A percentile compares a stretch with the other conserved stretches of the same genome.
These are phyloP conservation scores for Troides aeacus DNA, from an alignment of 2,888 invertebrate genomes.

Conservation along the genomic window DNA sequence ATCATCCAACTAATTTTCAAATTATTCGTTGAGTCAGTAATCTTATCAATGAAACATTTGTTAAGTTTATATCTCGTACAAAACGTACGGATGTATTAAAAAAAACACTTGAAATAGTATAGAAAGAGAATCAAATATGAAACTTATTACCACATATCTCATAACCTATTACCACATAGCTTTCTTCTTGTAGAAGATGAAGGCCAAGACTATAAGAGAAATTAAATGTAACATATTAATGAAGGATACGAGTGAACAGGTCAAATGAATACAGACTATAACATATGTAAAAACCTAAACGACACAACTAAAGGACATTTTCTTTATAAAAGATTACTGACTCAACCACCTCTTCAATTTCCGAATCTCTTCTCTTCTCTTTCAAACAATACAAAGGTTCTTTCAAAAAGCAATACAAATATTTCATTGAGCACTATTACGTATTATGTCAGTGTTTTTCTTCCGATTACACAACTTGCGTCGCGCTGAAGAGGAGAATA, in stretches of 20 bases:
- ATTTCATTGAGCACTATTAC: conserved; percentile 34
- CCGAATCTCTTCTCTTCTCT: background rate
- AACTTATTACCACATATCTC: too few species aligned
- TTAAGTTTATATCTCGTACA: background rate
- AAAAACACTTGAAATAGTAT: background rate
- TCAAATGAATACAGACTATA: conserved; percentile 40
- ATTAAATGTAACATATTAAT: too few species aligned
- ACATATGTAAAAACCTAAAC: conserved; percentile 48
- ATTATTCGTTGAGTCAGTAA: background rate
- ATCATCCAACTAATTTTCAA: conserved; percentile 24
- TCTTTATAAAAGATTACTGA: background rate
- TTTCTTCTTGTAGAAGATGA: too few species aligned
- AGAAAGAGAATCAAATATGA: too few species aligned
- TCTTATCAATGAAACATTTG: background rate
- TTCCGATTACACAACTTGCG: conserved; percentile 95
- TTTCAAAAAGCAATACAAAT: background rate
- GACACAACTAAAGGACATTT: conserved; percentile 6
- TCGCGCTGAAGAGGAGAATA: conserved; percentile 86
- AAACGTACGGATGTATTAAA: background rate
- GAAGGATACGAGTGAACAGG: too few species aligned
- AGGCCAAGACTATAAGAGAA: too few species aligned
- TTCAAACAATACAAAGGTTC: background rate
- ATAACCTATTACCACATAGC: too few species aligned
- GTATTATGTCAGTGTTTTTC: conserved; percentile 96
- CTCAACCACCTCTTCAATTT: background rate